phyloP scores from a whole-genome alignment of 2,797 vertebrate genomes.

The Zonotrichia albicollis region DNA sequence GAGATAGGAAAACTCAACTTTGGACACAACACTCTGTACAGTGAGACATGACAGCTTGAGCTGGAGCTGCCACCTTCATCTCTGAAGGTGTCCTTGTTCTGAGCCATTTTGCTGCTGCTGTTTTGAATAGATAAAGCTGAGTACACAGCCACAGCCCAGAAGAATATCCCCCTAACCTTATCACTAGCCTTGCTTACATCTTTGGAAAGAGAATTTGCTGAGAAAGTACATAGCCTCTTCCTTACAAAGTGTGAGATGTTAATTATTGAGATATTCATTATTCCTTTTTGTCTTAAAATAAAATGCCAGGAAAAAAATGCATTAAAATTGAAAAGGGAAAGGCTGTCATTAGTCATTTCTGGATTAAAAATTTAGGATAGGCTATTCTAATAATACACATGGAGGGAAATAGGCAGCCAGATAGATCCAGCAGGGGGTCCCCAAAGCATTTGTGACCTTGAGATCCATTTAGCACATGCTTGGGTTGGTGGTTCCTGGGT shows the following conservation, averaged over 20 bases:
- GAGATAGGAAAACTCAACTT: neutral
- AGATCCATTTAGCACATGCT: neutral
- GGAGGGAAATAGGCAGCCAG: neutral
- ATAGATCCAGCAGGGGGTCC: fast-evolving
- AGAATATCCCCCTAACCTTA: neutral
- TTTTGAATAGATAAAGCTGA: neutral
- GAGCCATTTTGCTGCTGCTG: neutral
- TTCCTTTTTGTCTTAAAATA: neutral
- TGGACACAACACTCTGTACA: neutral
- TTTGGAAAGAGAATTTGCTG: neutral
- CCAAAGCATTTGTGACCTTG: neutral
- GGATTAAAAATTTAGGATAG: neutral
- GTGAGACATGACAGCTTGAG: neutral
- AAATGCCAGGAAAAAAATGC: neutral
- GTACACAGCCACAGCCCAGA: neutral
- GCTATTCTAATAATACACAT: neutral
- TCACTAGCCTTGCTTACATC: neutral
- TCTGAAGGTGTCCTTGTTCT: neutral
- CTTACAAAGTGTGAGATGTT: neutral
- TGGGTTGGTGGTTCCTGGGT: neutral
- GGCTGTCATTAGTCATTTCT: neutral
- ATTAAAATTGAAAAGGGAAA: neutral
- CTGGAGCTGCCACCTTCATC: neutral
- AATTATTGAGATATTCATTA: neutral
- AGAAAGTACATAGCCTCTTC: neutral